Conservation (phyloP, 1,140 invertebrate genomes). For the Apis florea region DNA sequence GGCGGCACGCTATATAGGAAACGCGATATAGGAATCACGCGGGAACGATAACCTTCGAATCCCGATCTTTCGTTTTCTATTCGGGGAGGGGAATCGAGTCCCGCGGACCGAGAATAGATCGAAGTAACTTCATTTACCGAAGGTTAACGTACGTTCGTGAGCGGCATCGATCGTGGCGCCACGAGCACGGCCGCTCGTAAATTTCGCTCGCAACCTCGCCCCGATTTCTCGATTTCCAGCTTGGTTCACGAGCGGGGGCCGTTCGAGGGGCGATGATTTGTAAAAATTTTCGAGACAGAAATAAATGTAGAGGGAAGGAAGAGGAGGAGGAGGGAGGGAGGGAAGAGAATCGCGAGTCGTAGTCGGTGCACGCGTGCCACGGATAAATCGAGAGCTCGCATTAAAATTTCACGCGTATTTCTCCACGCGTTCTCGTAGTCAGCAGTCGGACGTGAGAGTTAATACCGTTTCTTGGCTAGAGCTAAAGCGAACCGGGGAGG, state of each 20-base stretch:
- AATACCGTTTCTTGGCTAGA: constrained; percentile 42
- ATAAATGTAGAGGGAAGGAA: not conserved
- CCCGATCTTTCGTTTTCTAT: constrained; percentile 18
- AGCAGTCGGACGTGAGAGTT: constrained; percentile 33
- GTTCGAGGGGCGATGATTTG: not conserved
- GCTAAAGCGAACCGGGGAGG: not conserved
- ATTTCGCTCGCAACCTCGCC: not conserved
- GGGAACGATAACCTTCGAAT: constrained; percentile 45
- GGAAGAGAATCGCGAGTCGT: not conserved
- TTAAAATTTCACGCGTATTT: constrained; percentile 37
- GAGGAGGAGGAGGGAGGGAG: not conserved
- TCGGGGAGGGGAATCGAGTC: not conserved
- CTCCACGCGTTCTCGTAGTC: constrained; percentile 20
- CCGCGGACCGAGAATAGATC: constrained; percentile 1
- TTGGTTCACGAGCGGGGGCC: too few species aligned
- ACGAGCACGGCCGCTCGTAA: too few species aligned
- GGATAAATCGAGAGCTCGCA: not conserved
- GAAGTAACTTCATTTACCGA: constrained; percentile 13
- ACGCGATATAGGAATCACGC: not conserved
- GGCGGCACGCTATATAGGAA: too few species aligned
- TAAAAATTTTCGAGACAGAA: constrained; percentile 2
- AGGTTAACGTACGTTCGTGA: not conserved
- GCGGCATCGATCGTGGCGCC: not conserved
- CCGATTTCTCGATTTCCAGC: not conserved
- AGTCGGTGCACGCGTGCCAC: not conserved